Evolutionary conservation across 2,797 vertebrate species (phyloP).

Genomic region (Telmatherina bonti): DNA sequence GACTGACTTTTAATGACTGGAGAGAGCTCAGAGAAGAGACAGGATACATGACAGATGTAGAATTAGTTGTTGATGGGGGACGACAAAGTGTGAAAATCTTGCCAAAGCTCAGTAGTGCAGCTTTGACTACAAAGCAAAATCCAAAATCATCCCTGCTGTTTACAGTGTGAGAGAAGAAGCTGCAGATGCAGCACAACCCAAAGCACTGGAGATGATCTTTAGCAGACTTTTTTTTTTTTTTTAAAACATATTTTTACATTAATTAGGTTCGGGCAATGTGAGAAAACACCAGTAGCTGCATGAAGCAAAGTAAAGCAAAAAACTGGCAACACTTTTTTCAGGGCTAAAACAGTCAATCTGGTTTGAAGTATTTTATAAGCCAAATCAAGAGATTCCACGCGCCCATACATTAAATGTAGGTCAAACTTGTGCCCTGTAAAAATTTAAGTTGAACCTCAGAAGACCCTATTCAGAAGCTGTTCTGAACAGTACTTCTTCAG

Average conservation of each 20-base stretch:
- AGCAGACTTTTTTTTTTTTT: background rate
- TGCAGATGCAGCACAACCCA: background rate
- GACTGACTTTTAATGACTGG: background rate
- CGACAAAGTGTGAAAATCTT: background rate
- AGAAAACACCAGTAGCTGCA: background rate
- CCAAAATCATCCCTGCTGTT: background rate
- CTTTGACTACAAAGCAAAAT: background rate
- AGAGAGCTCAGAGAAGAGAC: background rate
- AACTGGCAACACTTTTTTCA: background rate
- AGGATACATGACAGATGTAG: background rate
- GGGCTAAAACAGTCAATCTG: background rate
- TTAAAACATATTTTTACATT: background rate
- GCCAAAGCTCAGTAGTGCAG: background rate
- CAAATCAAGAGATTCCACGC: background rate
- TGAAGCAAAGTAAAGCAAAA: too few relatives aligned
- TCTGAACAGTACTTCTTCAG: background rate
- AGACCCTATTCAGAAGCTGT: slow-evolving; percentile 6
- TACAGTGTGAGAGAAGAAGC: background rate
- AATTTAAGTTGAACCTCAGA: background rate
- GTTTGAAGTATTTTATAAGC: background rate
- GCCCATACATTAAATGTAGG: background rate
- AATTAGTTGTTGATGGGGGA: background rate
- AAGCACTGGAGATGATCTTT: background rate
- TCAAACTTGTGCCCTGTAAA: background rate
- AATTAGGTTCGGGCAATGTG: too few relatives aligned